Conservation (phyloP, 2,797 vertebrate species). For the Phoxinus dragarum region DNA sequence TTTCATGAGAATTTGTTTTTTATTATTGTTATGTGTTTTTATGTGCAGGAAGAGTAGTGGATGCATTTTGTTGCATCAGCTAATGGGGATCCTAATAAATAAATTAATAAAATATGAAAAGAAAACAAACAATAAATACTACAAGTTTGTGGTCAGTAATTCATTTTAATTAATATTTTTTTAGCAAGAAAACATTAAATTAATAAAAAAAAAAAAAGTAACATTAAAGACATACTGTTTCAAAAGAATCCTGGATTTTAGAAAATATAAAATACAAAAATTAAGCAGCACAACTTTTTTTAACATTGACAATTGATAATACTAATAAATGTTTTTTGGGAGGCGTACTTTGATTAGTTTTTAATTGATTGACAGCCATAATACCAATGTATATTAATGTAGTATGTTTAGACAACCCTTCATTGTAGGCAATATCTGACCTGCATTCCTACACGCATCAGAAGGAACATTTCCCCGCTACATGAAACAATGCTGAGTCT, state of each 20-base stretch:
- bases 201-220: not conserved
- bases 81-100: too few species aligned
- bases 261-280: not conserved
- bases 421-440: not conserved
- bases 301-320: not conserved
- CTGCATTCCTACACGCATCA: conserved; percentile 5
- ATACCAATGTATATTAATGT: not conserved
- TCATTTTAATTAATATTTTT: not conserved
- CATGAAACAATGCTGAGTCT: not conserved
- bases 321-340: not conserved
- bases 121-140: not conserved
- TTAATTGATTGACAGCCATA: not conserved
- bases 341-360: not conserved
- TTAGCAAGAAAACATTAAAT: not conserved
- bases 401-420: not conserved
- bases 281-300: not conserved
- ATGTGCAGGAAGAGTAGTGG: too few species aligned
- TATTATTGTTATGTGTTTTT: too few species aligned
- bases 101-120: not conserved
- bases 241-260: not conserved
- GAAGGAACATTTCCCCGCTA: conserved; percentile 23
- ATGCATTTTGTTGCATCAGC: too few species aligned
- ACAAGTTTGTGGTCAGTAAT: not conserved
- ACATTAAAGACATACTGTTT: not conserved
- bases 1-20: too few species aligned